Evolutionary conservation across 2,113 vertebrate genomes (phyloP).

Genomic region (Nannospalax galili): DNA sequence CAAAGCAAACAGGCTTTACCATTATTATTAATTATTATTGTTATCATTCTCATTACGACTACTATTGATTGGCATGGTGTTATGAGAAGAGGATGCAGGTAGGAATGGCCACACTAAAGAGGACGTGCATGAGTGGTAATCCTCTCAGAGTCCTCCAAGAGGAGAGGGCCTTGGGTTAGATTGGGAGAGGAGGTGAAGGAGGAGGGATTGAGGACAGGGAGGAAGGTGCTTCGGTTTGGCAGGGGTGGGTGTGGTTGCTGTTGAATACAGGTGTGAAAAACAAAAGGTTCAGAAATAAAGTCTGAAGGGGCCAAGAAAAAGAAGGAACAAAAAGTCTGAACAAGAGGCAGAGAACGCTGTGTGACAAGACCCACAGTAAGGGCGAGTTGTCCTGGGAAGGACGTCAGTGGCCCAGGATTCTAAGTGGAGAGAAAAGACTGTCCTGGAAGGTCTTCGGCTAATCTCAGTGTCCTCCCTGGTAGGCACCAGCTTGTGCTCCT

Average conservation of each 20-base stretch:
- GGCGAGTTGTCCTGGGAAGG: neutral
- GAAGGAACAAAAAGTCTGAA: neutral
- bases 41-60: too few species aligned
- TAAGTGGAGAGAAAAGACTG: rapidly evolving
- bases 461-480: too few species aligned
- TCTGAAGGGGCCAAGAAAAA: neutral
- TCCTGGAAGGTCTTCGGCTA: neutral
- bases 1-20: neutral
- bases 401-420: rapidly evolving
- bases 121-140: rapidly evolving
- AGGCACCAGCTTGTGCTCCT: neutral
- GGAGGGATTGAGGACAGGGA: neutral
- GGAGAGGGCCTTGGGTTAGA: neutral
- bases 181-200: neutral
- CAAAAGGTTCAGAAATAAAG: neutral
- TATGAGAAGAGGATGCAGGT: neutral
- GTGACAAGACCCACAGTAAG: rapidly evolving
- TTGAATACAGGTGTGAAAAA: neutral
- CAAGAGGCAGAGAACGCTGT: rapidly evolving
- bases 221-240: neutral
- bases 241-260: neutral
- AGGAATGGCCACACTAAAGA: neutral
- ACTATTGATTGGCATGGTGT: neutral
- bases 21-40: too few species aligned
- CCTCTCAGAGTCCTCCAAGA: too few species aligned